Conservation (phyloP, 2,888 invertebrate species). For the Sycophila texana region DNA sequence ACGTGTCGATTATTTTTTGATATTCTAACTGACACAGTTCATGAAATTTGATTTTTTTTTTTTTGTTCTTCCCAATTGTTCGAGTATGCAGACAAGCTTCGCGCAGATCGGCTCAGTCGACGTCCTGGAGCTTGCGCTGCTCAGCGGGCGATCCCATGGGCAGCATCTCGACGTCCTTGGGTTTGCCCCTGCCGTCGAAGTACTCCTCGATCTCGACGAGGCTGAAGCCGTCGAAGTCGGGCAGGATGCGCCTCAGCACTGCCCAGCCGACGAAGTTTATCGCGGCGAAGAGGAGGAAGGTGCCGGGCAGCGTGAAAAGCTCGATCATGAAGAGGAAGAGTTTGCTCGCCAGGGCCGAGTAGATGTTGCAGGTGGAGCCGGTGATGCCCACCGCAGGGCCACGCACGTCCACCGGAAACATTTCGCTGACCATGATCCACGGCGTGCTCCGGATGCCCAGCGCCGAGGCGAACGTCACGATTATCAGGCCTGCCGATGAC, state of each 20-base stretch:
- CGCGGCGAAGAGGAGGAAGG: not conserved
- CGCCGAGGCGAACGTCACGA: not conserved
- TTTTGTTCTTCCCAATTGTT: no score
- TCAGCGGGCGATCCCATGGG: no score
- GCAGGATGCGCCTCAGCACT: not conserved
- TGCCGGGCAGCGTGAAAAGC: not conserved
- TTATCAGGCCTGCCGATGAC: not conserved
- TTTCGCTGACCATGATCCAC: conserved; percentile 4
- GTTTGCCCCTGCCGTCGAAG: no score
- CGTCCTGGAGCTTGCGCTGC: no score
- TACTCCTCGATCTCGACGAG: conserved; percentile 2
- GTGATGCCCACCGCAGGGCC: not conserved
- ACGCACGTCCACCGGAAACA: not conserved
- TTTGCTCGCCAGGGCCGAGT: not conserved
- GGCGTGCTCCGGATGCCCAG: not conserved
- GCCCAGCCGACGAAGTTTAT: conserved; percentile 9
- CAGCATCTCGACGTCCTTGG: no score
- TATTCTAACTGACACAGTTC: no score
- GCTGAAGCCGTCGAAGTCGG: not conserved
- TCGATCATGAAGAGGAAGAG: not conserved
- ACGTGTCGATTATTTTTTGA: no score
- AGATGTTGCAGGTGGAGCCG: not conserved
- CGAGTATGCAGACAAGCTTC: no score
- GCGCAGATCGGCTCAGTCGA: no score
- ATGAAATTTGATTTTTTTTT: no score